A percentile compares a stretch with the other conserved stretches of the same genome.
phyloP scores from a whole-genome alignment of 2,797 vertebrate species.

The Vultur gryphus region DNA sequence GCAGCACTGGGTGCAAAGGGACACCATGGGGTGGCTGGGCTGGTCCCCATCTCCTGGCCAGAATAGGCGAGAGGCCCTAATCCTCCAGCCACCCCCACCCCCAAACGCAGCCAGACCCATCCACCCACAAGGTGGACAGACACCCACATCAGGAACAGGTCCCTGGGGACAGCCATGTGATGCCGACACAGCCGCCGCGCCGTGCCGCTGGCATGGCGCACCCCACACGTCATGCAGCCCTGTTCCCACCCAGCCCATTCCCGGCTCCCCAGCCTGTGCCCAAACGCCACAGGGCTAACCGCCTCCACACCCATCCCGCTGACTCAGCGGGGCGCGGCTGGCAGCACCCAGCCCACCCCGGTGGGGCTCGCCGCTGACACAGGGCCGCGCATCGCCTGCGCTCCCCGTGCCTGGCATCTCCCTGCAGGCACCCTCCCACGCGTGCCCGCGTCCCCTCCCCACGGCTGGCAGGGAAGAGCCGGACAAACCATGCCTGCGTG shows the following conservation, averaged over 20 bases:
- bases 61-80: rapidly evolving
- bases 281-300: background rate
- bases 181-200: background rate
- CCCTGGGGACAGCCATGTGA: background rate
- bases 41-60: background rate
- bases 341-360: background rate
- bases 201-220: background rate
- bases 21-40: background rate
- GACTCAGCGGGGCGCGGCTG: background rate
- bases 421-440: background rate
- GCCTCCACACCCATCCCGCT: background rate
- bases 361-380: background rate
- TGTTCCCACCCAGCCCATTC: background rate
- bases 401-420: background rate
- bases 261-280: background rate
- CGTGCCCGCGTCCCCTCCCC: background rate
- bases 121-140: too few species aligned
- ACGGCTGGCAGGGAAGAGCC: background rate
- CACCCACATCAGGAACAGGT: background rate
- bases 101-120: background rate
- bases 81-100: background rate
- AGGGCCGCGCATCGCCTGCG: rapidly evolving
- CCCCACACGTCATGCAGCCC: background rate
- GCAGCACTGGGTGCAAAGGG: background rate
- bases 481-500: background rate